Evolutionary conservation across 2,113 vertebrate species (phyloP).

Genomic region (Regulus satrapa): DNA sequence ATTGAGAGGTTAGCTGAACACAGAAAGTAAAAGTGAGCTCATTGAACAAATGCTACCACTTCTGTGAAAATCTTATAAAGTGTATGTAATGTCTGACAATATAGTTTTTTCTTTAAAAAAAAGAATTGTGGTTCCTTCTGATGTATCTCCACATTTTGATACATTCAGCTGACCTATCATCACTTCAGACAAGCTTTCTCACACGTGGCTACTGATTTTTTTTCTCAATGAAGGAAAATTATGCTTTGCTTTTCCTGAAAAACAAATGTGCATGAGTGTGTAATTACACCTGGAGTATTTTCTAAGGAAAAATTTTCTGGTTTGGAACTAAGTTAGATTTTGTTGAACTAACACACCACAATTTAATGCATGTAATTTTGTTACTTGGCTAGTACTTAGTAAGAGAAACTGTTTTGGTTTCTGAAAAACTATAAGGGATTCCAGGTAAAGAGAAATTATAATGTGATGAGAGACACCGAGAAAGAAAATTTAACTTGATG

Average conservation of each 20-base stretch:
- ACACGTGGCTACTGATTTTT: not conserved
- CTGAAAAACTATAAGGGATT: constrained; percentile 7
- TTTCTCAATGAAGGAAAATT: not conserved
- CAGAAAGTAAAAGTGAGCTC: not conserved
- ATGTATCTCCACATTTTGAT: not conserved
- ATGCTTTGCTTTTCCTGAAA: not conserved
- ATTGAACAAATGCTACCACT: not conserved
- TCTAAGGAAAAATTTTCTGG: not conserved
- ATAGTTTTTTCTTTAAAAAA: not conserved
- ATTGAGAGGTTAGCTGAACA: not conserved
- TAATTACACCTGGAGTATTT: not conserved
- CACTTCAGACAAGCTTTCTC: not conserved
- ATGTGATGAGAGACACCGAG: constrained; percentile 59
- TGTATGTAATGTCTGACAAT: not conserved
- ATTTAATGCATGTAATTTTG: not conserved
- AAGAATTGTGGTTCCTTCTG: not conserved
- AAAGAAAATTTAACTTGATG: not conserved
- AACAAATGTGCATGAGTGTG: not conserved
- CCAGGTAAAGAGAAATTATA: constrained; percentile 49
- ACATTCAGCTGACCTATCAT: not conserved
- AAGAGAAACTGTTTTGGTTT: constrained; percentile 11
- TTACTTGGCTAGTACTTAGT: not conserved
- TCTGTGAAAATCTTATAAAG: not conserved
- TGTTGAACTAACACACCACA: not conserved
- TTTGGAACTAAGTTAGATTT: not conserved